Base-by-base conservation (phyloP, 2,888 invertebrate species). In the Anaspis maculata region DNA sequence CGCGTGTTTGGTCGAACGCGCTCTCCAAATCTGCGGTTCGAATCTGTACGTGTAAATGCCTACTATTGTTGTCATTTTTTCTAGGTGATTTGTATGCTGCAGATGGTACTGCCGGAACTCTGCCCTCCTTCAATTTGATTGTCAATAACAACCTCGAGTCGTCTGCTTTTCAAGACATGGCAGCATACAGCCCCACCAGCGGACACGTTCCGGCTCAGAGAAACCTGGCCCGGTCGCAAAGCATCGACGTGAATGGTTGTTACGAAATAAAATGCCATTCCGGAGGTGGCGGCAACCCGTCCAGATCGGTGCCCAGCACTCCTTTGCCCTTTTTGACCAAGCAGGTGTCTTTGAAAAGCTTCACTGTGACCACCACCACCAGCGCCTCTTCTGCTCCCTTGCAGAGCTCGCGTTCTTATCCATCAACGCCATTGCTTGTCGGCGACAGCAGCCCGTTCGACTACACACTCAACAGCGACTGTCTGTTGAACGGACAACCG, bases 221-320 rank as follows among this genome's bases (percentile, higher is more conserved):
- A 10, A 27, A 32, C 14, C 22, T 41, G 3, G 34, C 22, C 27
- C 40, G 51, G 7, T 51, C 51, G 11, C 52, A 57, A 34, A 57
- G 55, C 42, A 54, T 60, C n/a, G 59, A 61, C 37, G 41, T 48
- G 10, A 41, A 44, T 39, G 41, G 42, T 30, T 44, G 40, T 24
- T 42, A 44, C 29, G 44, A 48, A 26, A 42, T 46, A 15, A 56
- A 57, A 45, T 52, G 48, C 35, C n/a, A n/a, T n/a, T n/a, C n/a
- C n/a, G n/a, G n/a, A n/a, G n/a, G n/a, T n/a, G n/a, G n/a, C n/a
- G 24, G 21, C 26, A 32, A 55, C 29, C 59, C 76, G 13, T 80
- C 80, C 10, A 71, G 80, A 15, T 82, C 81, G 7, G 81, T 81
- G 27, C 81, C 81, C 13, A 77, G 74, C 42, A 81, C 81, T 3